These are phyloP conservation scores for Antennarius striatus DNA, from an alignment of 2,113 vertebrate species.

Conservation along the genomic window DNA sequence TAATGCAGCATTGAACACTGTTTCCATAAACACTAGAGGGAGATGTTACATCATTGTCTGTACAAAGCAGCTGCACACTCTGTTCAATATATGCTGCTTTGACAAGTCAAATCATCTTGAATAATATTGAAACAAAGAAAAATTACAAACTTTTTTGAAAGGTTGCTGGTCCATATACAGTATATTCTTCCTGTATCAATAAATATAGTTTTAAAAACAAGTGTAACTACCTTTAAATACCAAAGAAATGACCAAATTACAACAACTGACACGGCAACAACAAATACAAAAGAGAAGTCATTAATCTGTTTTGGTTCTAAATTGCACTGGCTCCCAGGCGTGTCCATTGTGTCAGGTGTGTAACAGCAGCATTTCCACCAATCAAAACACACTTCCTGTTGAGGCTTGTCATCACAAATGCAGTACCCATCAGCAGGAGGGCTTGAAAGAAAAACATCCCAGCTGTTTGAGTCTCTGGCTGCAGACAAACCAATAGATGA, in stretches of 20 bases:
- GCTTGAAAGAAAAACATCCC: conserved; percentile 60
- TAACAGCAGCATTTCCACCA: conserved; percentile 61
- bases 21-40: conserved; percentile 65
- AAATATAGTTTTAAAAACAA: conserved; percentile 67
- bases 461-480: conserved; percentile 60
- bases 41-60: conserved; percentile 58
- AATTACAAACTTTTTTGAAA: conserved; percentile 32
- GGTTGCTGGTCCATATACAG: conserved; percentile 44
- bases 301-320: conserved; percentile 70
- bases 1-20: conserved; percentile 4
- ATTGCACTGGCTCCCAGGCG: conserved; percentile 76
- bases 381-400: conserved; percentile 60
- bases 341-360: conserved; percentile 60
- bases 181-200: conserved; percentile 62
- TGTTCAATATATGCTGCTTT: conserved; percentile 13
- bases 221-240: conserved; percentile 67
- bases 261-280: conserved; percentile 58
- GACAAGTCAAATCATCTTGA: conserved; percentile 22
- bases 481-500: conserved; percentile 59
- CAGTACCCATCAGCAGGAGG: conserved; percentile 46
- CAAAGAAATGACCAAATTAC: conserved; percentile 46
- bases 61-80: conserved; percentile 38
- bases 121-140: conserved; percentile 17
- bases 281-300: conserved; percentile 47
- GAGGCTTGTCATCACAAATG: conserved; percentile 58